Evolutionary conservation across 2,888 invertebrate species (phyloP).

Genomic region (Scaptomyza caliginosa): DNA sequence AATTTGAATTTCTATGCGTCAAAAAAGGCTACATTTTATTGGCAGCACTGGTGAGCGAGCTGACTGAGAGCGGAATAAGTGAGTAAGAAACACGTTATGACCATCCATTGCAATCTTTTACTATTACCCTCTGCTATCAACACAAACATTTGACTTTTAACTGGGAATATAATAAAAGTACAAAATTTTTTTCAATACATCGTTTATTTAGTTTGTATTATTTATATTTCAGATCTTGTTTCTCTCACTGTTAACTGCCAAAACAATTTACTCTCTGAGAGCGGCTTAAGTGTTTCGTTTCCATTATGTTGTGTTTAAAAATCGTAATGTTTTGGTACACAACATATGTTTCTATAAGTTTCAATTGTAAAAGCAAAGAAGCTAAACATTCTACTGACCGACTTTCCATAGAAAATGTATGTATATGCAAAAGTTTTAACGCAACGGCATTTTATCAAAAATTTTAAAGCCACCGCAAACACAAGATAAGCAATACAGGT

Average conservation of each 20-base stretch:
- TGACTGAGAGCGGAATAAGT: constrained; percentile 3
- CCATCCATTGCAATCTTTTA: constrained; percentile 7
- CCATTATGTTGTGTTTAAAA: constrained; percentile 27
- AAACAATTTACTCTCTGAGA: constrained; percentile 27
- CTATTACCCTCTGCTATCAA: constrained; percentile 5
- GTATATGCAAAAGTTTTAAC: constrained; percentile 40
- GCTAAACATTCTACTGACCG: not conserved
- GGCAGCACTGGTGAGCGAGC: constrained; percentile 11
- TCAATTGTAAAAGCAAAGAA: too few species aligned
- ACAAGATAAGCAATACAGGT: constrained; percentile 64
- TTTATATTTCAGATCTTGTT: not conserved
- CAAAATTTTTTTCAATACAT: not conserved
- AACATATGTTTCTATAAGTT: too few species aligned
- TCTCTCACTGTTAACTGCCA: constrained; percentile 8
- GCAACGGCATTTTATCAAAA: constrained; percentile 61
- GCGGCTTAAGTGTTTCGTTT: constrained; percentile 48
- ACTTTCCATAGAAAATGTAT: constrained; percentile 4
- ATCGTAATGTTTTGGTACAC: constrained; percentile 6
- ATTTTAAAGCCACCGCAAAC: constrained; percentile 61
- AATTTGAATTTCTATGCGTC: too few species aligned
- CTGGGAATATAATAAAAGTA: too few species aligned
- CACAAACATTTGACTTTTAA: not conserved
- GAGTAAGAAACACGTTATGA: constrained; percentile 4
- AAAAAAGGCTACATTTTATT: not conserved
- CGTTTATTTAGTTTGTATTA: not conserved